Percentiles rank a stretch among this genome's conserved stretches.
Evolutionary conservation across 2,888 invertebrate genomes (phyloP).

Genomic region (Campopleginae sp.): DNA sequence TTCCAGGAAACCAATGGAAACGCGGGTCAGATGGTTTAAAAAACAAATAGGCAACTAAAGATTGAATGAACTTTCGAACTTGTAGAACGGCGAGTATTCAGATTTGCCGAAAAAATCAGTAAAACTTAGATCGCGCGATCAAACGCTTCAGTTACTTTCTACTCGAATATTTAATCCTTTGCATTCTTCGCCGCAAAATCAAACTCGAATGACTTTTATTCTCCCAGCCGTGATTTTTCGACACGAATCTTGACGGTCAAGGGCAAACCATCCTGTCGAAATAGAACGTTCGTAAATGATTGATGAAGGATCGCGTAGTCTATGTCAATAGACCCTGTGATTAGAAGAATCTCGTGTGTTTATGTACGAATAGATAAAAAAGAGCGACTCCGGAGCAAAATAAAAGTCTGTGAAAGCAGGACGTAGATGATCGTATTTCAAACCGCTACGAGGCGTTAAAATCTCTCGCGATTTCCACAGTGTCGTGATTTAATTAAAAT

Average conservation of each 20-base stretch:
- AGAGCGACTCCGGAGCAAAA: not conserved
- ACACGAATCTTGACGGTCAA: not conserved
- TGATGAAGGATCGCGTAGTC: not conserved
- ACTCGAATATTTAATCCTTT: not conserved
- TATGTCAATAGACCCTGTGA: not conserved
- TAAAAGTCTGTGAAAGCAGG: conserved; percentile 18
- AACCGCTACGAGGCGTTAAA: conserved; percentile 35
- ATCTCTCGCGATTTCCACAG: conserved; percentile 17
- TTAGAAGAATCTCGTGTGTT: conserved; percentile 35
- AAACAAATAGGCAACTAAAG: not conserved
- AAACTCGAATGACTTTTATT: not conserved
- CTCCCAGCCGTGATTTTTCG: not conserved
- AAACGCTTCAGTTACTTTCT: conserved; percentile 15
- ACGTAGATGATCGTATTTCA: conserved; percentile 45
- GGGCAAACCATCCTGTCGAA: not conserved
- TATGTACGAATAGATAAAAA: conserved; percentile 33
- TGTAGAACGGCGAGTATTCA: not conserved
- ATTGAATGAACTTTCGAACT: conserved; percentile 31
- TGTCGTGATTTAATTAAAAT: conserved; percentile 48
- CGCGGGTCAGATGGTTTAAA: not conserved
- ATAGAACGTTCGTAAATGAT: not conserved
- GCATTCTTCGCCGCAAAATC: not conserved
- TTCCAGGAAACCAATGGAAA: not conserved
- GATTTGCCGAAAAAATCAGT: not conserved
- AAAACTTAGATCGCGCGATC: not conserved